A percentile compares a stretch with the other conserved stretches of the same genome.
phyloP scores from a whole-genome alignment of 2,797 vertebrate genomes.

The Artibeus jamaicensis region DNA sequence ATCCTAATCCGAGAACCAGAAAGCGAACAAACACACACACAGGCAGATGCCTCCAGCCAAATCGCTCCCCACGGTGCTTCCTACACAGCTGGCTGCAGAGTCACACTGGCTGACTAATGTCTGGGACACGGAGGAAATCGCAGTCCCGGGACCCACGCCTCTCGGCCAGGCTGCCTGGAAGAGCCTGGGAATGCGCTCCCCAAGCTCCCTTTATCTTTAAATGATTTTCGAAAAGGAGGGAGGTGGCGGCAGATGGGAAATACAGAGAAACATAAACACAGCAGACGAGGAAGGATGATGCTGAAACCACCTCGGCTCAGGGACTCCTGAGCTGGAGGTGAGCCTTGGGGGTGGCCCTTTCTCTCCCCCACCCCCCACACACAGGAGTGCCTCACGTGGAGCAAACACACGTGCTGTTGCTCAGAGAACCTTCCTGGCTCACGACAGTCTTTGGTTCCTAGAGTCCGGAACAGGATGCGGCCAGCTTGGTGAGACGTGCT shows the following conservation, averaged over 20 bases:
- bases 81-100: constrained; percentile 39
- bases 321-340: no score
- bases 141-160: neutral
- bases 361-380: no score
- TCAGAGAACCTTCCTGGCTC: neutral
- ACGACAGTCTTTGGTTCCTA: rapidly evolving
- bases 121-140: neutral
- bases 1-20: constrained; percentile 1
- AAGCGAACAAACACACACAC: neutral
- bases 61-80: neutral
- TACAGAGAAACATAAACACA: rapidly evolving
- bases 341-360: neutral
- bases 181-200: neutral
- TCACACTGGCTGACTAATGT: neutral
- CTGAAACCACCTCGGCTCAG: neutral
- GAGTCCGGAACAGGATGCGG: neutral
- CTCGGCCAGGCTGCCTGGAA: rapidly evolving
- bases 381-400: neutral
- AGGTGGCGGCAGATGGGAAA: neutral
- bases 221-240: neutral
- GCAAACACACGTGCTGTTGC: neutral
- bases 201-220: neutral
- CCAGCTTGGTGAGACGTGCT: neutral
- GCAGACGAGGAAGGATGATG: rapidly evolving
- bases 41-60: neutral